These are phyloP conservation scores for Suricata suricatta DNA, from an alignment of 2,113 vertebrate genomes.

Conservation along the genomic window DNA sequence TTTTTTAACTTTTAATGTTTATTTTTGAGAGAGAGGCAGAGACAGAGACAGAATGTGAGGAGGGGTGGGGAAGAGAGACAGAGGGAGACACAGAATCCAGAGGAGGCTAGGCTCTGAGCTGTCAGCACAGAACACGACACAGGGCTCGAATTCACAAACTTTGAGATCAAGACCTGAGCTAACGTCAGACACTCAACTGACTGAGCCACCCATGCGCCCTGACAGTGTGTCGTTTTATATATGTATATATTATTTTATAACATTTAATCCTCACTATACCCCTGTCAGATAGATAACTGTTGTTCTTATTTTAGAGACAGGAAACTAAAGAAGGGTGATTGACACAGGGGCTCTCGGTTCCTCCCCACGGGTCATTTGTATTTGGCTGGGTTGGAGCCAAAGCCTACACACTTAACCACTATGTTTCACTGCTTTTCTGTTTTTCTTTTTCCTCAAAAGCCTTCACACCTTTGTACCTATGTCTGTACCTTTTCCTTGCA, in stretches of 20 bases:
- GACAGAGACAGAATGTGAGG: no score
- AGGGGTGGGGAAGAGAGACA: no score
- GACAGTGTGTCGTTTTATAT: no score
- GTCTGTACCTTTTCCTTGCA: not conserved
- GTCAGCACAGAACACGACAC: no score
- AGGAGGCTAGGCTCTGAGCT: no score
- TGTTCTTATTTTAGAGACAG: not conserved
- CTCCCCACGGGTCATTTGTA: not conserved
- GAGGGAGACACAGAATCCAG: no score
- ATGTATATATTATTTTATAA: not conserved
- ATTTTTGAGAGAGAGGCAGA: no score
- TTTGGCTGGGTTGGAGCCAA: not conserved
- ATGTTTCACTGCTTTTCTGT: not conserved
- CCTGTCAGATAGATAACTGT: not conserved
- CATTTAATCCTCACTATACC: not conserved
- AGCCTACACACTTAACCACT: not conserved
- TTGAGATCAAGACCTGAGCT: no score
- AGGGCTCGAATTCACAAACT: no score
- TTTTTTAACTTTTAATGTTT: no score
- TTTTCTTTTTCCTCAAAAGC: not conserved
- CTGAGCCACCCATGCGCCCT: no score
- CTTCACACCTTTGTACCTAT: not conserved
- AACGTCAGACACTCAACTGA: no score
- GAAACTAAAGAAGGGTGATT: constrained; percentile 32
- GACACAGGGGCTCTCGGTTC: not conserved